Evolutionary conservation across 2,888 invertebrate species (phyloP).

Genomic region (Venusia cambrica): DNA sequence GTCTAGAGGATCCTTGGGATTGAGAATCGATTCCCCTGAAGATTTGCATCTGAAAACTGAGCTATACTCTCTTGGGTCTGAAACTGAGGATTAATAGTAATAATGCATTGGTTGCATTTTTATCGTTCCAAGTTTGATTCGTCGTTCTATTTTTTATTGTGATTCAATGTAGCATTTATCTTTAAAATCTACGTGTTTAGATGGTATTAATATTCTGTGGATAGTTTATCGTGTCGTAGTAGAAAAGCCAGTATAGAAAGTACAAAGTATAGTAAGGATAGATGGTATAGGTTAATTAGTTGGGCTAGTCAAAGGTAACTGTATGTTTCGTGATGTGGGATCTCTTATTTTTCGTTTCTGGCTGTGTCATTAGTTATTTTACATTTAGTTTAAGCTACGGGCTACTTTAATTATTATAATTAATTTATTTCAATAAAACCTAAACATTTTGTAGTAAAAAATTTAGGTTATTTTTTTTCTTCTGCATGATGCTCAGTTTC

Average conservation of each 20-base stretch:
- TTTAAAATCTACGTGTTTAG: constrained; percentile 41
- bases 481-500: too few relatives aligned
- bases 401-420: background rate
- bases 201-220: constrained; percentile 41
- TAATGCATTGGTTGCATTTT: constrained; percentile 12
- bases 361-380: constrained; percentile 62
- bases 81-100: constrained; percentile 56
- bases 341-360: constrained; percentile 54
- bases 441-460: too few relatives aligned
- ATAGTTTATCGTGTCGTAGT: constrained; percentile 26
- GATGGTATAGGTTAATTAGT: constrained; percentile 21
- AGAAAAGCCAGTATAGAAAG: constrained; percentile 27
- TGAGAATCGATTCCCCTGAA: constrained; percentile 64
- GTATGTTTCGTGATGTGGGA: constrained; percentile 39
- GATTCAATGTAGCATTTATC: constrained; percentile 17
- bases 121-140: constrained; percentile 12
- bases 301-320: constrained; percentile 43
- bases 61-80: constrained; percentile 59
- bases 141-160: constrained; percentile 11
- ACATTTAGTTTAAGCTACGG: constrained; percentile 31
- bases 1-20: constrained; percentile 47
- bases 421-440: too few relatives aligned
- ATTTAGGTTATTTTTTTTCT: too few relatives aligned
- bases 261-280: constrained; percentile 30
- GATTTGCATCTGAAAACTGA: constrained; percentile 64